Evolutionary conservation across 2,888 invertebrate species (phyloP), one percentile per base, ranked within the genome.

Genomic region (Emmelina monodactyla): DNA sequence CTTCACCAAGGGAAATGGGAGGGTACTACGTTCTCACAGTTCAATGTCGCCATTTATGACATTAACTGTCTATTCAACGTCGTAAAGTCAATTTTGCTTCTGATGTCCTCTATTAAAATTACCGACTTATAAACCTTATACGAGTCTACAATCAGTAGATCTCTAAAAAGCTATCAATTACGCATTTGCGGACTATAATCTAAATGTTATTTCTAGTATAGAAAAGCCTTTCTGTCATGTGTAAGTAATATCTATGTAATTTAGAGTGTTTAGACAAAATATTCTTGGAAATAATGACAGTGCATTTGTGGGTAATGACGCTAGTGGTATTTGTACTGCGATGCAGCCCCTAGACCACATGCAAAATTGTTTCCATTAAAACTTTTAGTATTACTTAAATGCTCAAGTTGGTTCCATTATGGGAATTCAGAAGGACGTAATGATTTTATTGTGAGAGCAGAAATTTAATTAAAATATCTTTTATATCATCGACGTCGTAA

Each of bases 1-100:
- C 38, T 44, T 41, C 36, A 42, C 3, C 14, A 50, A 47, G 43
- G 50, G 51, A 58, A 49, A 55, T 55, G 46, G 50, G 49, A 45
- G 53, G 45, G 38, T 16, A 14, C 33, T 7, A 16, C 16, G 37
- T 51, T 59, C 55, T 48, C 56, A 58, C 52, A 48, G 42, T 39
- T 38, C 41, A 48, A 47, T 43, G 42, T 46, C 41, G 37, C 31
- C 32, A 38, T 29, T 33, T 36, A 37, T 33, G 22, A 39, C 34
- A 36, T 31, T 25, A 11, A 25, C 3, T 25, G 25, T 4, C n/a
- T 7, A 11, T 25, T n/a, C n/a, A n/a, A 4, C 3, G 3, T 25
- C 25, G 4, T 25, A 25, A 25, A n/a, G 25, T 25, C 25, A 25
- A 4, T 25, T 25, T 25, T 25, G n/a, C n/a, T 10, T 3, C 3